phyloP scores from a whole-genome alignment of 2,113 vertebrate species.

The Phasianus colchicus region DNA sequence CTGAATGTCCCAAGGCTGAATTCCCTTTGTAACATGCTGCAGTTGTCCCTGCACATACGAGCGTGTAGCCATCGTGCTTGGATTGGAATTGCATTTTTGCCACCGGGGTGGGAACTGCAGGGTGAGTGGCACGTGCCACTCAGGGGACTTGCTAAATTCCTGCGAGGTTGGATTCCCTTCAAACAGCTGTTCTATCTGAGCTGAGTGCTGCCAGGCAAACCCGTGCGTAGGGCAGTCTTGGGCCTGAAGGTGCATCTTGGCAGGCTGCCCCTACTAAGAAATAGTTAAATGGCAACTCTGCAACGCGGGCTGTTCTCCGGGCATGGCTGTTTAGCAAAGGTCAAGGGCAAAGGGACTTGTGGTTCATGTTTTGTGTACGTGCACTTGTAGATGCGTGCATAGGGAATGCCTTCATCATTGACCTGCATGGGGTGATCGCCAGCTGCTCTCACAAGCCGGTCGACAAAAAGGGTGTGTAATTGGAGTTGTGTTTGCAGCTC shows the following conservation, averaged over 20 bases:
- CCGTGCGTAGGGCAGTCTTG: background rate
- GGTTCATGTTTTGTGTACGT: background rate
- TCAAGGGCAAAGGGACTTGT: background rate
- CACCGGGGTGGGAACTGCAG: conserved; percentile 14
- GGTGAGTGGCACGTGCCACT: conserved; percentile 20
- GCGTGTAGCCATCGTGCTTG: background rate
- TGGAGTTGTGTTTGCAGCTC: background rate
- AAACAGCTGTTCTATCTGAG: background rate
- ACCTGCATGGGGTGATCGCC: background rate
- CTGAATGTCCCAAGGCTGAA: background rate
- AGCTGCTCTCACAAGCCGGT: background rate
- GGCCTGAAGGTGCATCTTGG: background rate
- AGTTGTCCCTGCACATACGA: background rate
- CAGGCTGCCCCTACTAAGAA: background rate
- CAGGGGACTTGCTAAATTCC: conserved; percentile 30
- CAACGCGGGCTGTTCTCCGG: background rate
- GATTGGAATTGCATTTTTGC: conserved; percentile 41
- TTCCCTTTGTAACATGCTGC: background rate
- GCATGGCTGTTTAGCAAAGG: background rate
- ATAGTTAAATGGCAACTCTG: background rate
- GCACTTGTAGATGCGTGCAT: background rate
- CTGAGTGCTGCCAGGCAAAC: background rate
- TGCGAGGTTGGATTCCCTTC: background rate
- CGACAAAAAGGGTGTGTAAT: background rate
- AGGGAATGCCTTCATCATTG: background rate